These are phyloP conservation scores for Mylabris phalerata DNA, from an alignment of 1,140 invertebrate genomes.

Conservation along the genomic window DNA sequence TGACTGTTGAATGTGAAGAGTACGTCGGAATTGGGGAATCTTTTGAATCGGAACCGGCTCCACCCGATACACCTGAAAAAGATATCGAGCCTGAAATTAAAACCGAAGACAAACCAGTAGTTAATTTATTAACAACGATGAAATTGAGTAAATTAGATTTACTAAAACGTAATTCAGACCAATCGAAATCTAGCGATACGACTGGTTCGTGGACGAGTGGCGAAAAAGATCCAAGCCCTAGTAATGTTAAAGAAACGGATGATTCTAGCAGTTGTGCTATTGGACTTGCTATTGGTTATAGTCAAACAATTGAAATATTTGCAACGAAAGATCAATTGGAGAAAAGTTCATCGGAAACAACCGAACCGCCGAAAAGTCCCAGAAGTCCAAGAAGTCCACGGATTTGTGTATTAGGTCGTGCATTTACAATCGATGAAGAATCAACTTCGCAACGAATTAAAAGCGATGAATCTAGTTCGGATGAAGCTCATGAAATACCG, in stretches of 20 bases:
- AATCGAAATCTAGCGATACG: constrained; percentile 58
- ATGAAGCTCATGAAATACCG: constrained; percentile 35
- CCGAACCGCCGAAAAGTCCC: constrained; percentile 34
- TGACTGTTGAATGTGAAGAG: constrained; percentile 56
- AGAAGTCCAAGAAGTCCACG: constrained; percentile 38
- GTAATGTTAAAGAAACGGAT: constrained; percentile 56
- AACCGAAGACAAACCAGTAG: constrained; percentile 23
- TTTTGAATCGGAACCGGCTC: constrained; percentile 33
- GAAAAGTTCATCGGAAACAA: constrained; percentile 34
- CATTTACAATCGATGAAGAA: constrained; percentile 42
- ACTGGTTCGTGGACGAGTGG: constrained; percentile 50
- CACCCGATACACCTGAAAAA: constrained; percentile 37
- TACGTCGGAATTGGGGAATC: constrained; percentile 48
- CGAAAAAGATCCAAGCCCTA: constrained; percentile 47
- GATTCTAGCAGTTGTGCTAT: constrained; percentile 75
- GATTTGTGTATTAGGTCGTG: constrained; percentile 37
- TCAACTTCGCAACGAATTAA: constrained; percentile 17
- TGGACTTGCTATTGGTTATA: constrained; percentile 65
- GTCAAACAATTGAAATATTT: constrained; percentile 59
- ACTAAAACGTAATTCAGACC: constrained; percentile 55
- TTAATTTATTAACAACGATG: constrained; percentile 42
- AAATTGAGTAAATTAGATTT: constrained; percentile 40
- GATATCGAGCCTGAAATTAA: constrained; percentile 37
- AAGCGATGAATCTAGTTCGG: constrained; percentile 37
- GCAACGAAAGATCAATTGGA: constrained; percentile 35